Percentiles rank a stretch among this genome's conserved stretches.
These are phyloP conservation scores for Prolemur simus DNA, from an alignment of 2,113 vertebrate genomes.

Conservation along the genomic window DNA sequence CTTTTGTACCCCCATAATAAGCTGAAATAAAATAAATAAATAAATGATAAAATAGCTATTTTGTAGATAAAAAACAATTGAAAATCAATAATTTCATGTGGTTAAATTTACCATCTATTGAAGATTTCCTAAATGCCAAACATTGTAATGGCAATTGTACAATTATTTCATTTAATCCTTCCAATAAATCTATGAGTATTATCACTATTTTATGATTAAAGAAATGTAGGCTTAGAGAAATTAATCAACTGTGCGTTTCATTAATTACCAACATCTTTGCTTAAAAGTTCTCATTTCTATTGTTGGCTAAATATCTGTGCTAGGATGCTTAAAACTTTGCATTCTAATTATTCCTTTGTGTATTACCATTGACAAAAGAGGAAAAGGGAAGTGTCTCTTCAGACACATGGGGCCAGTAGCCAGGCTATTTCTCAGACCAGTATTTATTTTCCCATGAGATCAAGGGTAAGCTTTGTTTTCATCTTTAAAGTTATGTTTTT, in stretches of 20 bases:
- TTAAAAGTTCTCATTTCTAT: background rate
- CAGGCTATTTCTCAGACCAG: background rate
- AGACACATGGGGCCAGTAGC: background rate
- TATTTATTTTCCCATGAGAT: constrained; percentile 3
- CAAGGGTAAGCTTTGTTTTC: constrained; percentile 33
- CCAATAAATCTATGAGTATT: background rate
- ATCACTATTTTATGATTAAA: background rate
- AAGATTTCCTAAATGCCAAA: background rate
- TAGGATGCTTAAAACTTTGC: background rate
- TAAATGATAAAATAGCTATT: background rate
- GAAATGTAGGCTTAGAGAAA: background rate
- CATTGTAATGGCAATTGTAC: background rate
- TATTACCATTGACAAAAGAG: background rate
- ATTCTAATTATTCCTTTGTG: background rate
- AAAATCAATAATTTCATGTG: constrained; percentile 24
- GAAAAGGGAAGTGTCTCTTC: background rate
- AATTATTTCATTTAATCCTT: background rate
- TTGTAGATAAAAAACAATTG: background rate
- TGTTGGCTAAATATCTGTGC: background rate
- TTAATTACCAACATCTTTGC: background rate
- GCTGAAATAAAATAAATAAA: too few relatives aligned
- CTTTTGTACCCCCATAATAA: too few relatives aligned
- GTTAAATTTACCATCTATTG: background rate
- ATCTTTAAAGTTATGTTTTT: constrained; percentile 50
- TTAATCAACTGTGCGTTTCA: background rate